A percentile compares a stretch with the other conserved stretches of the same genome.
These are phyloP conservation scores for Celastrina argiolus DNA, from an alignment of 2,888 invertebrate genomes.

Conservation along the genomic window DNA sequence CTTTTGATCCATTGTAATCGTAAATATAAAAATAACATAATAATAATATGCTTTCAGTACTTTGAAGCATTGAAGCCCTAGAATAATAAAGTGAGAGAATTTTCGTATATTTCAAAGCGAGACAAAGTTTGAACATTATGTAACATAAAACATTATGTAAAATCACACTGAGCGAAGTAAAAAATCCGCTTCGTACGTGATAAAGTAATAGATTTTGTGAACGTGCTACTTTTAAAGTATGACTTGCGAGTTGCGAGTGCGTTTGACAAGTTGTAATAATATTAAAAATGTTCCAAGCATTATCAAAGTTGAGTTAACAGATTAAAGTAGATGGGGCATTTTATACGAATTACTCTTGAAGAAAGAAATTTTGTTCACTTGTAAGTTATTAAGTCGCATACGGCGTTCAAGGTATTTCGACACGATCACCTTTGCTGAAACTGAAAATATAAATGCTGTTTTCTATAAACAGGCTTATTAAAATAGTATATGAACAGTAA, in stretches of 20 bases:
- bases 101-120: not conserved
- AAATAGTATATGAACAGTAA: not conserved
- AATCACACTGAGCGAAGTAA: conserved; percentile 32
- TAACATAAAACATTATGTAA: conserved; percentile 37
- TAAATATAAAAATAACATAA: too few relatives aligned
- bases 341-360: not conserved
- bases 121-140: conserved; percentile 38
- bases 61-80: too few relatives aligned
- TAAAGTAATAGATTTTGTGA: conserved; percentile 52
- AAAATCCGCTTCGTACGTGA: conserved; percentile 55
- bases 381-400: not conserved
- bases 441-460: not conserved
- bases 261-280: conserved; percentile 58
- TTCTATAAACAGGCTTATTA: not conserved
- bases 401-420: not conserved
- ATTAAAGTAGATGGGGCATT: not conserved
- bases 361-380: not conserved
- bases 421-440: not conserved
- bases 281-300: conserved; percentile 42
- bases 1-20: too few relatives aligned
- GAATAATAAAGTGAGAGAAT: not conserved
- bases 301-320: not conserved
- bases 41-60: too few relatives aligned
- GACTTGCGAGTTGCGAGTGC: conserved; percentile 48
- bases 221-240: conserved; percentile 49